phyloP scores from a whole-genome alignment of 2,888 invertebrate genomes.

The Ormyrus nitidulus region DNA sequence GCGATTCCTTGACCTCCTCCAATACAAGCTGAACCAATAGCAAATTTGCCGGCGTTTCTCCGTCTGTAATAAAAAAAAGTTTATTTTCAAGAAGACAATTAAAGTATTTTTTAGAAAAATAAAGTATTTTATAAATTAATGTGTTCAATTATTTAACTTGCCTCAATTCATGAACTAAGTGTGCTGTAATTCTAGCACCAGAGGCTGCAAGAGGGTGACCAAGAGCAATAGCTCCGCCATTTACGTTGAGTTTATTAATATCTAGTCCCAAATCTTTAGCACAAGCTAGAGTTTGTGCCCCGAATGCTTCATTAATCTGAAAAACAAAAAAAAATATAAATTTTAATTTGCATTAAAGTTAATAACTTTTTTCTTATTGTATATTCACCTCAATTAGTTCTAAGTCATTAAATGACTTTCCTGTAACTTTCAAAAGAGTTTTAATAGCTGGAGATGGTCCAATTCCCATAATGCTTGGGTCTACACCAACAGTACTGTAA shows the following conservation, averaged over 20 bases:
- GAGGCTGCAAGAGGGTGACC: slow-evolving; percentile 99
- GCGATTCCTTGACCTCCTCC: slow-evolving; percentile 99
- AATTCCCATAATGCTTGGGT: slow-evolving; percentile 98
- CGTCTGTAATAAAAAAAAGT: slow-evolving; percentile 79
- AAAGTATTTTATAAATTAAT: no score
- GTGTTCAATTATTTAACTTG: slow-evolving; percentile 68
- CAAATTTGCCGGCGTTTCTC: slow-evolving; percentile 89
- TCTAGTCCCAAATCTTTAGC: slow-evolving; percentile 92
- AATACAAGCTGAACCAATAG: slow-evolving; percentile 97
- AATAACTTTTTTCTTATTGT: not conserved
- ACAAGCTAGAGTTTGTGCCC: slow-evolving; percentile 94
- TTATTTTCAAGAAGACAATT: slow-evolving; percentile 7
- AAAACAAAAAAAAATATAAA: slow-evolving; percentile 54
- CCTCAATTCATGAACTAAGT: slow-evolving; percentile 94
- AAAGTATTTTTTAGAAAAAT: slow-evolving; percentile 3
- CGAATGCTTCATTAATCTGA: slow-evolving; percentile 99
- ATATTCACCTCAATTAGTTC: slow-evolving; percentile 91
- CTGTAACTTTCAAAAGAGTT: slow-evolving; percentile 87
- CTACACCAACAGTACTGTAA: slow-evolving; percentile 95
- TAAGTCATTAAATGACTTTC: slow-evolving; percentile 88
- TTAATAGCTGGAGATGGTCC: slow-evolving; percentile 97
- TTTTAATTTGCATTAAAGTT: slow-evolving; percentile 3
- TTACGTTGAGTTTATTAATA: slow-evolving; percentile 91
- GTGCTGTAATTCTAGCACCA: slow-evolving; percentile 93
- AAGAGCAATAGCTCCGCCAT: slow-evolving; percentile 97